Conservation (phyloP, 2,888 invertebrate genomes). For the Bellardia pandia region DNA sequence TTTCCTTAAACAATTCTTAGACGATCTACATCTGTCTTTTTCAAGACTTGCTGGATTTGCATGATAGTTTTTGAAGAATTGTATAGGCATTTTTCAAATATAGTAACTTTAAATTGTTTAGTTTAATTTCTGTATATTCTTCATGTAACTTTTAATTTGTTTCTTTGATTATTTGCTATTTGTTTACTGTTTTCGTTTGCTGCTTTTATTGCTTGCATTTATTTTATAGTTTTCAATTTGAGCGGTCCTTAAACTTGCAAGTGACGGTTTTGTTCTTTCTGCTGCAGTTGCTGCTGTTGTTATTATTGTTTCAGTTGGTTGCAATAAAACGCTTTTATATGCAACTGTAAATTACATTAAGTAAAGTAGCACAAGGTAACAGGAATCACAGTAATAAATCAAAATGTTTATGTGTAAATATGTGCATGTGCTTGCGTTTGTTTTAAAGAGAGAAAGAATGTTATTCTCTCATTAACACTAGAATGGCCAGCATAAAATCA, state of each 20-base stretch:
- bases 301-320: conserved; percentile 37
- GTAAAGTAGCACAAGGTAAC: conserved; percentile 68
- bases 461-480: conserved; percentile 33
- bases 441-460: neutral
- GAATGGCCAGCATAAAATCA: neutral
- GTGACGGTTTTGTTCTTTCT: neutral
- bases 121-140: neutral
- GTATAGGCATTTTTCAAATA: no score
- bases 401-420: conserved; percentile 39
- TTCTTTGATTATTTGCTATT: conserved; percentile 1
- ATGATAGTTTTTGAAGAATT: no score
- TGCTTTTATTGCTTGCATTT: neutral
- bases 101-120: neutral
- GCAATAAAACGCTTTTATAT: conserved; percentile 63
- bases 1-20: no score
- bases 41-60: no score
- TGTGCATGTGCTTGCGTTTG: neutral
- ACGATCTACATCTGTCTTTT: no score
- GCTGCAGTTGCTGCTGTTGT: neutral
- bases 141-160: neutral
- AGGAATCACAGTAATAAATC: conserved; percentile 66
- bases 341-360: conserved; percentile 66
- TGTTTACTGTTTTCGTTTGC: conserved; percentile 5
- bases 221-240: conserved; percentile 42
- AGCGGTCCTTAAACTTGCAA: conserved; percentile 34